Base-by-base conservation (phyloP, 2,113 vertebrate genomes). In the Upupa epops region DNA sequence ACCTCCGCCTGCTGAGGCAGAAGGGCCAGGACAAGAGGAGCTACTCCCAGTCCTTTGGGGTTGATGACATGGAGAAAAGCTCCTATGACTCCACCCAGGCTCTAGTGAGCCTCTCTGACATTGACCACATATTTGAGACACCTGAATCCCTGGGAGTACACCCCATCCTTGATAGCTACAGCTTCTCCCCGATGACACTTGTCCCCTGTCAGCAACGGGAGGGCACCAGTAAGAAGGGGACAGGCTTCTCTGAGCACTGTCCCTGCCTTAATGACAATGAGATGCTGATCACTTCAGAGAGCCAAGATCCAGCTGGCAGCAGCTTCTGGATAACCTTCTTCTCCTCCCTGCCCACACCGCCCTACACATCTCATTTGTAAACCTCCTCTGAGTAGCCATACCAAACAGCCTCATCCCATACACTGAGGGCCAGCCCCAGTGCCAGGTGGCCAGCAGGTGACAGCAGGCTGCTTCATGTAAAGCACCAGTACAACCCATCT, bases 51-150 rank as follows among this genome's bases (percentile, higher is more conserved):
- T 95, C 98, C 13, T 97, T 98, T 5, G 89, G 96, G 7, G 97
- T 96, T 2, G 91, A 98, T 9, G 98, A 98, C 83, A 98, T 98
- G 25, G 98, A 99, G 89, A 99, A 99, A 97, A 99, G 98, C 94
- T 99, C 98, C 51, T 99, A 97, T 15, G 99, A 99, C 40, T 99
- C 98, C 40, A 98, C 98, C 4, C 99, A 98, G 89, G 98, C 98
- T 36, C 95, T 98, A 46, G 97, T 98, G 92, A 98, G 98, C 81
- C 98, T 98, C 68, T 95, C 97, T 0, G 98, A 99, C 28, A 89
- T 96, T 3, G 98, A 99, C 63, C 94, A 96, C 81, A 84, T 96
- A 21, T 97, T 97, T 8, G 97, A 98, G n/a, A 92, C 96, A 6
- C 65, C 97, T 0, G 96, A 97, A 69, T 55, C 93, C 74, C 66